Evolutionary conservation across 2,797 vertebrate genomes (phyloP), one percentile per base, ranked within the genome.

Genomic region (Salmo trutta): DNA sequence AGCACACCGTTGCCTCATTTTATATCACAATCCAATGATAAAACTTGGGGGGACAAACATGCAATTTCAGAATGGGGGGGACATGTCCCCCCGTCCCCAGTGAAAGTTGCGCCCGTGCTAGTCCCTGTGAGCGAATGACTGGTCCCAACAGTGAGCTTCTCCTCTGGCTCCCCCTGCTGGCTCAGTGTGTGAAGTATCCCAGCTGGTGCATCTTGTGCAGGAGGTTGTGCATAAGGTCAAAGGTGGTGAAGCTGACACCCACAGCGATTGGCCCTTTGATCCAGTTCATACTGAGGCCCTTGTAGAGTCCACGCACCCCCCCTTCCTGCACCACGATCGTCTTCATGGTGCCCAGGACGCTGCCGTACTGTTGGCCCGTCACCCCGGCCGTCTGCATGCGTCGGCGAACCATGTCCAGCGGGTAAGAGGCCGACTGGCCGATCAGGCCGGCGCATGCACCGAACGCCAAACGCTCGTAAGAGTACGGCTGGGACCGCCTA

Each of bases 271-370:
- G 98, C 3, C 98, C 98, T 82, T 99, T 99, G 27, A 99, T 88
- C 97, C 97, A 99, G 93, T 99, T 99, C 98, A 99, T 99, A 92
- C 97, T 99, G 78, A 99, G 94, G 74, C 97, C 98, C 82, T 99
- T 99, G 93, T 99, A 99, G 1, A 99, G 87, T 75, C 97, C 97
- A 0, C 92, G 91, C 70, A 97, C 31, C 0, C 97, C 80, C 21
- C 98, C 98, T 81, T 98, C 97, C 71, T 96, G 94, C 0, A 85
- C 54, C 6, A 97, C 81, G 0, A 99, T 97, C 73, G 93, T 91
- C 0, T 81, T 84, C 93, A 98, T 95, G 36, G 97, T 99, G 81
- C 92, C 90, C 64, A 92, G 12, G 74, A 98, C 95, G 66, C 95
- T 95, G 75, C 81, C 3, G 80, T 95, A 97, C 0, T 87, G 89